A percentile compares a stretch with the other conserved stretches of the same genome.
These are phyloP conservation scores for Panonychus citri DNA, from an alignment of 1,140 invertebrate genomes.

Conservation along the genomic window DNA sequence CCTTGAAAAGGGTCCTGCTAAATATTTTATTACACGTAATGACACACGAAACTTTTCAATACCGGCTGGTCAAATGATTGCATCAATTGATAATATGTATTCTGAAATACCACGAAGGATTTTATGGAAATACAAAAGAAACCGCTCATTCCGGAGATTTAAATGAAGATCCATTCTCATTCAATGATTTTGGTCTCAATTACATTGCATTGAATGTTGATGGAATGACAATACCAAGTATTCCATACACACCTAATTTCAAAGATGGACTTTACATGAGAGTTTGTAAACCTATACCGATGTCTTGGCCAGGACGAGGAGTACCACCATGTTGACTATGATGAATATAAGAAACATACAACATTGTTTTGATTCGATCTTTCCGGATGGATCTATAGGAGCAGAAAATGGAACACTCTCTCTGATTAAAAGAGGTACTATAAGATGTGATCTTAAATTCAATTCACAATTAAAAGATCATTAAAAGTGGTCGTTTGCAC, in stretches of 20 bases:
- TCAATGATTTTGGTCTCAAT: neutral
- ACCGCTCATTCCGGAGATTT: neutral
- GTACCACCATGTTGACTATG: neutral
- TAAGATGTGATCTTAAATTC: neutral
- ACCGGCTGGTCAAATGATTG: neutral
- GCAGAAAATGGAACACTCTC: neutral
- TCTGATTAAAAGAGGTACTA: neutral
- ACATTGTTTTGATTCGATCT: neutral
- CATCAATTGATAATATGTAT: neutral
- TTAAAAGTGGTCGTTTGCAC: neutral
- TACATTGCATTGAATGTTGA: neutral
- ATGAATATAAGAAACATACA: neutral
- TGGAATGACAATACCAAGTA: neutral
- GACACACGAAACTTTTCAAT: neutral
- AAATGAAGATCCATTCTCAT: neutral
- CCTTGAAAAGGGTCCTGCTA: neutral
- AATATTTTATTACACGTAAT: neutral
- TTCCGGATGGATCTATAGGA: neutral
- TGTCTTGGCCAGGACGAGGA: neutral
- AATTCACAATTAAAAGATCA: neutral
- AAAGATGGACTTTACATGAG: neutral
- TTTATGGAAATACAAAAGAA: neutral
- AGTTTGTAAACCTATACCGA: neutral
- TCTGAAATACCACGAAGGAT: neutral
- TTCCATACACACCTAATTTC: neutral